Evolutionary conservation across 2,797 vertebrate species (phyloP).

Genomic region (Morelia viridis): DNA sequence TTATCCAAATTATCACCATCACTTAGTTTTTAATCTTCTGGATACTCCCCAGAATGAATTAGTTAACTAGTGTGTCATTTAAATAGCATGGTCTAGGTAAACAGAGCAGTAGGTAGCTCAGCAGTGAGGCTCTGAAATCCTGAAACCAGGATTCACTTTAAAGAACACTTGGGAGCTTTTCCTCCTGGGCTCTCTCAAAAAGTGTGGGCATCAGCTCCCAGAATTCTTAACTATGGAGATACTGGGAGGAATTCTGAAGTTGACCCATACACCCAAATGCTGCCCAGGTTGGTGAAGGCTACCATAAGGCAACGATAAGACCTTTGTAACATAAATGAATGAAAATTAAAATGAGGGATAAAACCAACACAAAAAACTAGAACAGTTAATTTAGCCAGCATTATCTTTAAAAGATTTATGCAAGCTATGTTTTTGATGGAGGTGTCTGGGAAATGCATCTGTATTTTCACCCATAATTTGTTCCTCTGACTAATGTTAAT

Average conservation of each 20-base stretch:
- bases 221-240: neutral
- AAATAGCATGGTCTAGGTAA: neutral
- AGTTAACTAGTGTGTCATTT: neutral
- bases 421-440: neutral
- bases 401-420: neutral
- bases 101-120: neutral
- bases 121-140: neutral
- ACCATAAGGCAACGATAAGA: neutral
- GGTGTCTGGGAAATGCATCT: neutral
- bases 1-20: neutral
- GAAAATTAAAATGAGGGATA: neutral
- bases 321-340: neutral
- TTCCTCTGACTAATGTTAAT: neutral
- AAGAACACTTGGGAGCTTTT: neutral
- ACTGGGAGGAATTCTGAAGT: neutral
- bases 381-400: neutral
- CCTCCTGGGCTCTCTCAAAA: neutral
- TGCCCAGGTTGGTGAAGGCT: neutral
- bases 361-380: neutral
- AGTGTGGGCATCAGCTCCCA: neutral
- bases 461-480: neutral
- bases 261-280: neutral
- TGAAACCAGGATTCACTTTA: neutral
- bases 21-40: neutral
- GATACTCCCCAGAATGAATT: neutral